These are phyloP conservation scores for Drosophila macrospina DNA, from an alignment of 2,888 invertebrate genomes.

Conservation along the genomic window DNA sequence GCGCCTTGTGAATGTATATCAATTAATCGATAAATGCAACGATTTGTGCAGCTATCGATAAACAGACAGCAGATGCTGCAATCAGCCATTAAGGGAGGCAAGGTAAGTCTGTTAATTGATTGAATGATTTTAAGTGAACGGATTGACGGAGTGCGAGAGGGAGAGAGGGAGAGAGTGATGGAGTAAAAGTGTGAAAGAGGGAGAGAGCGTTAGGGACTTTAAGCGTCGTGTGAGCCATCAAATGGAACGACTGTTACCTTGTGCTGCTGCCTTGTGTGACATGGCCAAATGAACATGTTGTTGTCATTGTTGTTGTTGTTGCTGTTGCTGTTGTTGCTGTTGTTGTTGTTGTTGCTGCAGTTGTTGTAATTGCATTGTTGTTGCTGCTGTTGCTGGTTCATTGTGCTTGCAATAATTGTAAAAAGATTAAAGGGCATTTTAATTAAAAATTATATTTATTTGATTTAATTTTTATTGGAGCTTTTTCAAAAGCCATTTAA, in stretches of 20 bases:
- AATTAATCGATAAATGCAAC: slow-evolving; percentile 23
- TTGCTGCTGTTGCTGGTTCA: slow-evolving; percentile 17
- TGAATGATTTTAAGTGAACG: too few species aligned
- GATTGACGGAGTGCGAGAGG: neutral
- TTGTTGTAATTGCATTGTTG: neutral
- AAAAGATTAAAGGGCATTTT: slow-evolving; percentile 77
- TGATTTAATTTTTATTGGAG: slow-evolving; percentile 79
- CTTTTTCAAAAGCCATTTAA: slow-evolving; percentile 78
- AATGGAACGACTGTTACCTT: slow-evolving; percentile 12
- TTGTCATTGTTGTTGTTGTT: slow-evolving; percentile 9
- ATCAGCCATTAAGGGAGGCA: too few species aligned
- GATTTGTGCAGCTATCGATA: slow-evolving; percentile 30
- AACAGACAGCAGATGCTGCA: neutral
- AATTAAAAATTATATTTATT: slow-evolving; percentile 80
- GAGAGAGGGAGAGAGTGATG: slow-evolving; percentile 22
- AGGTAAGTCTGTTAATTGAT: slow-evolving; percentile 21
- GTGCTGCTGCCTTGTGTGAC: slow-evolving; percentile 5
- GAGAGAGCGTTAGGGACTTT: slow-evolving; percentile 16
- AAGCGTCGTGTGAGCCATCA: slow-evolving; percentile 25
- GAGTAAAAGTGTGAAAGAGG: too few species aligned
- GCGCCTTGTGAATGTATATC: slow-evolving; percentile 2
- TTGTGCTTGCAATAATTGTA: slow-evolving; percentile 69
- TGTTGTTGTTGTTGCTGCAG: slow-evolving; percentile 10
- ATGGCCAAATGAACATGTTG: slow-evolving; percentile 13
- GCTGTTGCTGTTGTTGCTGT: slow-evolving; percentile 9